Percentiles rank a stretch among this genome's conserved stretches.
Evolutionary conservation across 2,797 vertebrate genomes (phyloP).

Genomic region (Helarctos malayanus): DNA sequence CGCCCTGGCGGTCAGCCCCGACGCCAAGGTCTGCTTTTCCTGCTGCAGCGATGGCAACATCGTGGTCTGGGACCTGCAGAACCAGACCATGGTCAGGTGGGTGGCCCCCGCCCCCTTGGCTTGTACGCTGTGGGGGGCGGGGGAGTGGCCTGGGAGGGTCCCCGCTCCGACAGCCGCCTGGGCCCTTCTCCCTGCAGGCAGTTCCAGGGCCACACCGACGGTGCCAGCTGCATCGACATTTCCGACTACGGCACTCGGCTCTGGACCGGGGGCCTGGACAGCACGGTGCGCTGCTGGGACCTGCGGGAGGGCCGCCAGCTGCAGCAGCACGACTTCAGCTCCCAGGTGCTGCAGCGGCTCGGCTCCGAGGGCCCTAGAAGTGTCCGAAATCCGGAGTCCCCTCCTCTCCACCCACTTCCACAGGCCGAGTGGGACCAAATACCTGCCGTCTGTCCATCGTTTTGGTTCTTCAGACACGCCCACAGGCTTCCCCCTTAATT

Average conservation of each 20-base stretch:
- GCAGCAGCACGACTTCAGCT: conserved; percentile 95
- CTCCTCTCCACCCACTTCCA: background rate
- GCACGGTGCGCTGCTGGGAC: conserved; percentile 95
- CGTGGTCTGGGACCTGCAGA: conserved; percentile 93
- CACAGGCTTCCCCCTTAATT: background rate
- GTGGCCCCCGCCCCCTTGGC: background rate
- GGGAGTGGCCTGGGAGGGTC: background rate
- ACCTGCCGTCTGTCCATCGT: background rate
- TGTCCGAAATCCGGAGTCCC: background rate
- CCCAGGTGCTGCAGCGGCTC: conserved; percentile 84
- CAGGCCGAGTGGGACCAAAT: background rate
- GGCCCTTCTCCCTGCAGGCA: conserved; percentile 72
- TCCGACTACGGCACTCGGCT: conserved; percentile 93
- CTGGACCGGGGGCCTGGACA: conserved; percentile 95
- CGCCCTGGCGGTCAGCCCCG: conserved; percentile 92
- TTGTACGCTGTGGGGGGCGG: fast-evolving
- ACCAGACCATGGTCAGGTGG: conserved; percentile 91
- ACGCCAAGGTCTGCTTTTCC: conserved; percentile 93
- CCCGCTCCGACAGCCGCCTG: background rate
- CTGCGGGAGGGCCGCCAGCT: conserved; percentile 94
- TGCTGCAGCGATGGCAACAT: conserved; percentile 94
- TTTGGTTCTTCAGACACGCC: background rate
- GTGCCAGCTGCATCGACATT: conserved; percentile 95
- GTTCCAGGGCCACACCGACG: conserved; percentile 92
- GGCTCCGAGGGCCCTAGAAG: fast-evolving